Evolutionary conservation across 2,888 invertebrate species (phyloP).

Genomic region (Diplazon laetatorius): DNA sequence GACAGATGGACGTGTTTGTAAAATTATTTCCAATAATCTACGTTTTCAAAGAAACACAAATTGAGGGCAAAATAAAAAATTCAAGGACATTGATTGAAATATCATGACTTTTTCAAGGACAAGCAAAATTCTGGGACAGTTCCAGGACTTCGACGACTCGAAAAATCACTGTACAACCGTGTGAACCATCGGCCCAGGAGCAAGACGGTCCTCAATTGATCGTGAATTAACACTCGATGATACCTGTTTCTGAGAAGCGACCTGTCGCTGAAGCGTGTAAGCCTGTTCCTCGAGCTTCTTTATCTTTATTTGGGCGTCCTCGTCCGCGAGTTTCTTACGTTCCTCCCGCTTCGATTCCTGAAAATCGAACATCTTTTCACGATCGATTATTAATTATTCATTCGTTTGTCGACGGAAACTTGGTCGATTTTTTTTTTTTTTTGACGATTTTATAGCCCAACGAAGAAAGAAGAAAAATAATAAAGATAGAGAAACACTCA

Average conservation of each 20-base stretch:
- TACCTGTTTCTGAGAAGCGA: conserved; percentile 92
- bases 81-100: too few relatives aligned
- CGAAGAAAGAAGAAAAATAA: conserved; percentile 37
- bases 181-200: neutral
- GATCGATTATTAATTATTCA: conserved; percentile 27
- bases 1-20: too few relatives aligned
- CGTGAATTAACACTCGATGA: conserved; percentile 68
- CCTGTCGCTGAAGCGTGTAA: conserved; percentile 95
- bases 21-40: too few relatives aligned
- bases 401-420: neutral
- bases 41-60: too few relatives aligned
- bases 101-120: too few relatives aligned
- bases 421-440: too few relatives aligned
- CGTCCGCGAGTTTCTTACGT: conserved; percentile 94
- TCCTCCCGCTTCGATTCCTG: conserved; percentile 96
- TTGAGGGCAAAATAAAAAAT: too few relatives aligned
- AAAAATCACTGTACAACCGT: too few relatives aligned
- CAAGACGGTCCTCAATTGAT: neutral
- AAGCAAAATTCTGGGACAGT: too few relatives aligned
- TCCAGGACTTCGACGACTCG: too few relatives aligned
- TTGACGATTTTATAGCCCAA: too few relatives aligned
- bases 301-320: conserved; percentile 96
- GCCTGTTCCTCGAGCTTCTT: conserved; percentile 97
- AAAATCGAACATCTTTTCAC: conserved; percentile 69
- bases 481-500: conserved; percentile 71